Percentiles rank a stretch among this genome's conserved stretches.
These are phyloP conservation scores for Felis catus DNA, from an alignment of 2,113 vertebrate species.

Conservation along the genomic window DNA sequence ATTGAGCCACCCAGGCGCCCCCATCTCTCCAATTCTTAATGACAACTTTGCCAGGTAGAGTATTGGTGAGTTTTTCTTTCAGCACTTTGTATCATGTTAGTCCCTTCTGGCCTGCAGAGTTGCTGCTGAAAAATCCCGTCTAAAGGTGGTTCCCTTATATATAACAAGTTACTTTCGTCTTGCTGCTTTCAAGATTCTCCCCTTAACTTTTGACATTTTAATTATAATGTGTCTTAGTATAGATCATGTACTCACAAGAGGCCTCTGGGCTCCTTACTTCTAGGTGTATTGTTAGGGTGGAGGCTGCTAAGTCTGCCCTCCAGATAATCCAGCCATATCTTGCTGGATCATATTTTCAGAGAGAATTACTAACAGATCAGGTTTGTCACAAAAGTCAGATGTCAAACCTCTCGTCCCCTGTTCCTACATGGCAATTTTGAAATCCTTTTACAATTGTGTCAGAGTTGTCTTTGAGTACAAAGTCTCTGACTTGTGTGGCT, in stretches of 20 bases:
- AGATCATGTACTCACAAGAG: background rate
- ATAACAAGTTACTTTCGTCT: background rate
- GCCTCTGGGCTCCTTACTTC: background rate
- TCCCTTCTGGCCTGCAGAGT: background rate
- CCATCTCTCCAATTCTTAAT: background rate
- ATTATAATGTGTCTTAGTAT: background rate
- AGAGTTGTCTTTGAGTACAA: background rate
- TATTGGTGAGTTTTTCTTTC: background rate
- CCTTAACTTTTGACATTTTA: background rate
- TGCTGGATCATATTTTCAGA: background rate
- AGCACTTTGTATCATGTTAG: background rate
- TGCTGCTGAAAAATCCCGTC: background rate
- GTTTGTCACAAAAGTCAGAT: background rate
- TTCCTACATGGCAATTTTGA: background rate
- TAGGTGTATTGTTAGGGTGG: constrained; percentile 3
- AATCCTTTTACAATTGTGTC: background rate
- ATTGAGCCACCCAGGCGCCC: too few relatives aligned
- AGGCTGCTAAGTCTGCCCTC: background rate
- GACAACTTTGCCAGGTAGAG: background rate
- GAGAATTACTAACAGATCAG: constrained; percentile 11
- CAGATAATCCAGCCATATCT: background rate
- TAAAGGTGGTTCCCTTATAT: background rate
- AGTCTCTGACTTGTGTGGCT: background rate
- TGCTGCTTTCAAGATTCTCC: background rate
- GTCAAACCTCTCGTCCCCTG: background rate